phyloP scores from a whole-genome alignment of 2,113 vertebrate genomes.

The Nansenia antarctica region DNA sequence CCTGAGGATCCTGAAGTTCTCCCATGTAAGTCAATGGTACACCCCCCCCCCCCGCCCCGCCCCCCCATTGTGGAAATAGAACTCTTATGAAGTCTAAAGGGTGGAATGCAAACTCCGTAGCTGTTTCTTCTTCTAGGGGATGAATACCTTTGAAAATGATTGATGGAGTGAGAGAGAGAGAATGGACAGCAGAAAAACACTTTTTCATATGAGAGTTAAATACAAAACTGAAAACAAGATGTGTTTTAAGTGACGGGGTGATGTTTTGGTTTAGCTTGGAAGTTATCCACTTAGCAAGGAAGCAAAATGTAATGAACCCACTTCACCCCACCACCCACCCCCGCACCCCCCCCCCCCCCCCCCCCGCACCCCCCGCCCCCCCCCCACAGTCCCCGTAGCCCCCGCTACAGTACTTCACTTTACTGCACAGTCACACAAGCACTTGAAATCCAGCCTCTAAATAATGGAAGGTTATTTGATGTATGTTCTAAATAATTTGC shows the following conservation, averaged over 20 bases:
- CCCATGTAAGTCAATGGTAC: too few relatives aligned
- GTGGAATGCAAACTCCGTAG: too few relatives aligned
- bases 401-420: slow-evolving; percentile 8
- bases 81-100: too few relatives aligned
- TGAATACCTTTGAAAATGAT: too few relatives aligned
- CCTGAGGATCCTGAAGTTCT: too few relatives aligned
- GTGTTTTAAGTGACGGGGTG: background rate
- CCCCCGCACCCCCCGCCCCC: background rate
- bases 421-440: slow-evolving; percentile 12
- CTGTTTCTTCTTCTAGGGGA: too few relatives aligned
- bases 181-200: background rate
- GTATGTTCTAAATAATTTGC: slow-evolving; percentile 36
- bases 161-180: background rate
- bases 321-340: too few relatives aligned
- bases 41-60: too few relatives aligned
- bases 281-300: slow-evolving; percentile 16
- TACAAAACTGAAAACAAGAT: background rate
- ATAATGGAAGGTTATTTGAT: slow-evolving; percentile 36
- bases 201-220: background rate
- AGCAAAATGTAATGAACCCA: slow-evolving; percentile 19
- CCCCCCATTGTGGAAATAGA: too few relatives aligned
- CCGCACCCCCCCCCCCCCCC: too few relatives aligned
- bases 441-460: slow-evolving; percentile 32
- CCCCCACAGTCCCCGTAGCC: background rate
- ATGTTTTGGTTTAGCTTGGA: slow-evolving; percentile 16